phyloP scores from a whole-genome alignment of 1,140 invertebrate genomes.

The Drosophila prosaltans region DNA sequence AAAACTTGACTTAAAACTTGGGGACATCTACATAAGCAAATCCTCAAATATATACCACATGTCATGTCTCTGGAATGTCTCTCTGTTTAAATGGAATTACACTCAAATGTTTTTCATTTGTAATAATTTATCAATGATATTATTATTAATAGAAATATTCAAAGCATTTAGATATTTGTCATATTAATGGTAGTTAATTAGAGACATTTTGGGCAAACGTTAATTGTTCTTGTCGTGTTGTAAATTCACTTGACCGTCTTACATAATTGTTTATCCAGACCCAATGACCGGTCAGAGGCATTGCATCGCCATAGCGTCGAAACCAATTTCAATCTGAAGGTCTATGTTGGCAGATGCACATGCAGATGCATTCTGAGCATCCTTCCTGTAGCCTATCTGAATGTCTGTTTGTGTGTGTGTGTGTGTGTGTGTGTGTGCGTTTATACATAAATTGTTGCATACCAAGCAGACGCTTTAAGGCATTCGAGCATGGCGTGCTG shows the following conservation, averaged over 20 bases:
- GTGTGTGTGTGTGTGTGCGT: constrained; percentile 21
- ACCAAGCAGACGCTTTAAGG: constrained; percentile 73
- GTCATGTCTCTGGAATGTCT: too few species aligned
- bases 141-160: background rate
- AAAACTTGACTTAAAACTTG: too few species aligned
- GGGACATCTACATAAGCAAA: too few species aligned
- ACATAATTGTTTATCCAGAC: constrained; percentile 73
- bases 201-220: constrained; percentile 63
- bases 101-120: too few species aligned
- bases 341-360: background rate
- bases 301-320: constrained; percentile 11
- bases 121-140: too few species aligned
- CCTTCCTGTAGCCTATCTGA: constrained; percentile 3
- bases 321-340: constrained; percentile 16
- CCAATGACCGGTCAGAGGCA: constrained; percentile 64
- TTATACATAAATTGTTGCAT: constrained; percentile 74
- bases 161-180: constrained; percentile 19
- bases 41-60: too few species aligned
- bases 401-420: constrained; percentile 17
- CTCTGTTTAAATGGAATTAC: too few species aligned
- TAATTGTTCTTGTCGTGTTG: constrained; percentile 73
- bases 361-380: constrained; percentile 12
- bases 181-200: constrained; percentile 69
- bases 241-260: constrained; percentile 52
- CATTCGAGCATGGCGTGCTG: constrained; percentile 77